phyloP scores from a whole-genome alignment of 2,797 vertebrate genomes.

The Decapterus maruadsi region DNA sequence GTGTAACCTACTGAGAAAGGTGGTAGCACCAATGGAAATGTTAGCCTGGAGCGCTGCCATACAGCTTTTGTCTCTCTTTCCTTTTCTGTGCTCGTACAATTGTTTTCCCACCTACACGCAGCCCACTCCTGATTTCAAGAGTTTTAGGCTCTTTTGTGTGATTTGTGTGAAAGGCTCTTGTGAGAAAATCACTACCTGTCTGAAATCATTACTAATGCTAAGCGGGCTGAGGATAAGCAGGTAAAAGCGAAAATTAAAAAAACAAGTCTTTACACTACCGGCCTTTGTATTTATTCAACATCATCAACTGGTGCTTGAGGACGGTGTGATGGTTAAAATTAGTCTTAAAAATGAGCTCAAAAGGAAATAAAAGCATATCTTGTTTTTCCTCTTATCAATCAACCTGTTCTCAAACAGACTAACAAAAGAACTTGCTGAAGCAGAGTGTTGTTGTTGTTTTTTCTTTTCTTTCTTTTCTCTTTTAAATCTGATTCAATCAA shows the following conservation, averaged over 20 bases:
- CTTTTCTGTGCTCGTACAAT: neutral
- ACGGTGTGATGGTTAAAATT: neutral
- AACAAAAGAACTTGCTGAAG: too few relatives aligned
- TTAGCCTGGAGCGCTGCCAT: neutral
- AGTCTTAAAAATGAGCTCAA: neutral
- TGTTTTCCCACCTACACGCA: conserved; percentile 27
- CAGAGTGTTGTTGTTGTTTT: too few relatives aligned
- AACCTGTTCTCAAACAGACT: neutral
- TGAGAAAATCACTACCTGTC: conserved; percentile 17
- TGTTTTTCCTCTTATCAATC: neutral
- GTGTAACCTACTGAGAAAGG: too few relatives aligned
- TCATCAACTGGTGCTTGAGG: neutral
- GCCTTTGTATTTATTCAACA: neutral
- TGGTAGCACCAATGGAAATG: too few relatives aligned
- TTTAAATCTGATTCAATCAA: neutral
- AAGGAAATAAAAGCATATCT: neutral
- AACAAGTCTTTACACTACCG: neutral
- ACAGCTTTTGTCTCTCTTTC: neutral
- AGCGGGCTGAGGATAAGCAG: neutral
- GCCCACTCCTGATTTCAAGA: conserved; percentile 13
- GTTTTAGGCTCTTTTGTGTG: conserved; percentile 15
- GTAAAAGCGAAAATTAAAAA: conserved; percentile 3
- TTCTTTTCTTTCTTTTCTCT: neutral
- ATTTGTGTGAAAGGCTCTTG: conserved; percentile 9
- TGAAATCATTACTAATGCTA: neutral